Evolutionary conservation across 2,797 vertebrate species (phyloP), one percentile per base, ranked within the genome.

Genomic region (Valencia hispanica): DNA sequence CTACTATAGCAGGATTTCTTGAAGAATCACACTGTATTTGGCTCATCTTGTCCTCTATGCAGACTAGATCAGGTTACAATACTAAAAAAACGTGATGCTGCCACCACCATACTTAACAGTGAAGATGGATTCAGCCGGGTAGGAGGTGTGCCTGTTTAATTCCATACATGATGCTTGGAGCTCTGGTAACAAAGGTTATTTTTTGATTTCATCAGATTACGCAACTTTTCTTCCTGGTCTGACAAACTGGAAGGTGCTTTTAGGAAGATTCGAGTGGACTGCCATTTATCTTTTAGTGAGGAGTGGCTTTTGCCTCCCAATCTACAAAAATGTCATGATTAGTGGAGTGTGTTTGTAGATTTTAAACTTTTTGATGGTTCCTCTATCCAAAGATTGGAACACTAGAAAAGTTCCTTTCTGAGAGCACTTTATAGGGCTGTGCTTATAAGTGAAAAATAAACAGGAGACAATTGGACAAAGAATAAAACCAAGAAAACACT

Each of bases 391-490:
- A 53, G 0, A 53, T n/a, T 10, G 2, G 22, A 25, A n/a, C 50
- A 53, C 25, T 25, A 3, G 50, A 53, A 4, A 22, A 6, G 4
- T 20, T 5, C 48, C 7, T 53, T n/a, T 53, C 6, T 53, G 22
- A 25, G 25, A 68, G 1, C 39, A 32, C 48, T n/a, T 73, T 74
- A 22, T 68, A 36, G 57, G 74, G 1, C 14, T 59, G 48, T 12
- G 30, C 27, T 70, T 18, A 2, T 43, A 81, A 41, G 12, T 68
- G 30, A 25, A 68, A 72, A 43, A 18, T n/a, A 74, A 34, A 30
- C 55, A 61, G 72, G 51, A 53, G 68, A 68, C 15, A 81, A 70
- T 63, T 15, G 36, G 34, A 79, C 70, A 47, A 51, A 14, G 47
- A 48, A 55, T 1, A 6, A 50, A 71, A 34, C 41, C 43, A 80